Evolutionary conservation across 1,140 invertebrate genomes (phyloP).

Genomic region (Aricia agestis): DNA sequence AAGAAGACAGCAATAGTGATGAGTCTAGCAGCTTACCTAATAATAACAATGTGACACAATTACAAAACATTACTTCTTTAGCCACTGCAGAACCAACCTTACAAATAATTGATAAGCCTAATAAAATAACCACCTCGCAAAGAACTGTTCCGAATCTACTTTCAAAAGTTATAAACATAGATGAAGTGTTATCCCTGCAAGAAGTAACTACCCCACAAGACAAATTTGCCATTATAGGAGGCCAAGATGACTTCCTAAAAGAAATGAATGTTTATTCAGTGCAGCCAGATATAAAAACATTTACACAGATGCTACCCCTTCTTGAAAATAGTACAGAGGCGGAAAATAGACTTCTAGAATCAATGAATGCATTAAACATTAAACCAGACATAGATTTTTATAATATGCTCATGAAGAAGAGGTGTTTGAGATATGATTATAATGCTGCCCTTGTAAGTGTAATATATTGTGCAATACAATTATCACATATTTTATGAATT

Average conservation of each 20-base stretch:
- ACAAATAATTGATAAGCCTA: constrained; percentile 14
- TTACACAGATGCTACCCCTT: constrained; percentile 85
- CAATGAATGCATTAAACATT: constrained; percentile 78
- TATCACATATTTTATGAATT: background rate
- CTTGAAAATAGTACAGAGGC: constrained; percentile 80
- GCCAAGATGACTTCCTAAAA: constrained; percentile 82
- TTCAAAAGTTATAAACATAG: constrained; percentile 74
- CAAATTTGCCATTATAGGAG: constrained; percentile 88
- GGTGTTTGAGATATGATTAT: constrained; percentile 81
- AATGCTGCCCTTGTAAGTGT: constrained; percentile 80
- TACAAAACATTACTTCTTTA: background rate
- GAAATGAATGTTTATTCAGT: constrained; percentile 83
- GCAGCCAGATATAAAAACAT: constrained; percentile 86
- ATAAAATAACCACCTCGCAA: constrained; percentile 22
- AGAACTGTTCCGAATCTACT: constrained; percentile 77
- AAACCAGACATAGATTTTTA: constrained; percentile 88
- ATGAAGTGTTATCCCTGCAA: constrained; percentile 76
- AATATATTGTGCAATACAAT: background rate
- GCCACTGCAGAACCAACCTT: background rate
- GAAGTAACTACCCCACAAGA: constrained; percentile 79
- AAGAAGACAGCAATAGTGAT: background rate
- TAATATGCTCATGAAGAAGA: constrained; percentile 90
- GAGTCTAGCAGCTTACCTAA: background rate
- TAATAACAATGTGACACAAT: background rate
- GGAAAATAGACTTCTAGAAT: constrained; percentile 81